A percentile compares a stretch with the other conserved stretches of the same genome.
Evolutionary conservation across 2,113 vertebrate genomes (phyloP).

Genomic region (Blennius ocellaris): DNA sequence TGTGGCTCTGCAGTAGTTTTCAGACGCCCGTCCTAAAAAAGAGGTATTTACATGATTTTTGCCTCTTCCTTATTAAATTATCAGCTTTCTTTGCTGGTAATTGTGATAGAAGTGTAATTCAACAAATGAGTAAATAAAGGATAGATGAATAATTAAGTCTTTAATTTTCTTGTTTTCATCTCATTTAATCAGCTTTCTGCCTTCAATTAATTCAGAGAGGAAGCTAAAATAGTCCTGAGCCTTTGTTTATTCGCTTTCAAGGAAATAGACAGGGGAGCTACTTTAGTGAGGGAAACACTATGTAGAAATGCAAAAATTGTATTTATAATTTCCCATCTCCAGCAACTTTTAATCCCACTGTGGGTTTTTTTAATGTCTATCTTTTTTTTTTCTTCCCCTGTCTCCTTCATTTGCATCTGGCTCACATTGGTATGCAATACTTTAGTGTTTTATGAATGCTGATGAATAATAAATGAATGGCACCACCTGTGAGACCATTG

Average conservation of each 20-base stretch:
- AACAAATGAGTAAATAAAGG: no score
- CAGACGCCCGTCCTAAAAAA: no score
- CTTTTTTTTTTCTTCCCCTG: not conserved
- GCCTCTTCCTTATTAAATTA: no score
- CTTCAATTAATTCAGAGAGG: no score
- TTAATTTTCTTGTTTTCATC: no score
- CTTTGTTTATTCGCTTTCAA: not conserved
- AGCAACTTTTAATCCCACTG: not conserved
- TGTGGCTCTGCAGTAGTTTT: no score
- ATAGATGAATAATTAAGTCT: no score
- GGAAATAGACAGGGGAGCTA: not conserved
- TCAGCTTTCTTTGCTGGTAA: no score
- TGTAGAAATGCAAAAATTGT: not conserved
- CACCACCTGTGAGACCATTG: conserved; percentile 33
- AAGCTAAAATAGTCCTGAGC: no score
- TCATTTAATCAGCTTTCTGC: no score
- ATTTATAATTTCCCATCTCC: not conserved
- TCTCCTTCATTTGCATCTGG: conserved; percentile 34
- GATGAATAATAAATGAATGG: conserved; percentile 38
- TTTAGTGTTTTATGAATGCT: conserved; percentile 33
- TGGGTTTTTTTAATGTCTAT: not conserved
- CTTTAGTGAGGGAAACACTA: not conserved
- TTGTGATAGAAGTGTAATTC: no score
- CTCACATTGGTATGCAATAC: conserved; percentile 1
- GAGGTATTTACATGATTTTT: no score